Evolutionary conservation across 2,888 invertebrate species (phyloP).

Genomic region (Hyalella azteca): DNA sequence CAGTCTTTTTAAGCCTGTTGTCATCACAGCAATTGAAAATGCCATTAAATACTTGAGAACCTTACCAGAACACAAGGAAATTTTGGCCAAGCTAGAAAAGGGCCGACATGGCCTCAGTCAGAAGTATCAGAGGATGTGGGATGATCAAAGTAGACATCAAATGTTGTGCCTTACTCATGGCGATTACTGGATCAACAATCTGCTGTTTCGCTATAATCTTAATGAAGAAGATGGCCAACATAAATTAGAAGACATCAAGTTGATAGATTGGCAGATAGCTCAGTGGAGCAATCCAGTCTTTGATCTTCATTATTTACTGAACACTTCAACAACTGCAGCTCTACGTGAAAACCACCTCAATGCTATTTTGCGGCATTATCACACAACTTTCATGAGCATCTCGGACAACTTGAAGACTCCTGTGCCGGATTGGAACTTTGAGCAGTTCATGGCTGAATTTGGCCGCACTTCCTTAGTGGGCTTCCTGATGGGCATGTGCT

Average conservation of each 20-base stretch:
- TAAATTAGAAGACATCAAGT: conserved; percentile 42
- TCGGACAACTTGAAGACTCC: conserved; percentile 48
- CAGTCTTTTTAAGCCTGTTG: conserved; percentile 43
- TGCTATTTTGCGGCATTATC: conserved; percentile 51
- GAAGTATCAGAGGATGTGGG: conserved; percentile 56
- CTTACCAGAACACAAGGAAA: conserved; percentile 50
- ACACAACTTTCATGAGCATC: conserved; percentile 49
- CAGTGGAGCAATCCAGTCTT: conserved; percentile 56
- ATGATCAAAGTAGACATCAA: conserved; percentile 51
- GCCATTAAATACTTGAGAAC: conserved; percentile 49
- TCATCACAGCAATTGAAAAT: conserved; percentile 50
- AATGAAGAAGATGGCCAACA: conserved; percentile 22
- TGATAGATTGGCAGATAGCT: conserved; percentile 57
- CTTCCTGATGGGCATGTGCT: conserved; percentile 55
- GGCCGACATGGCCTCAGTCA: conserved; percentile 46
- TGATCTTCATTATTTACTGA: conserved; percentile 53
- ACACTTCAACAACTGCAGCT: conserved; percentile 52
- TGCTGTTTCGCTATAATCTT: conserved; percentile 44
- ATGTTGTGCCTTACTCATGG: conserved; percentile 56
- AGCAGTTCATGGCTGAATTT: conserved; percentile 56
- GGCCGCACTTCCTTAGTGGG: conserved; percentile 53
- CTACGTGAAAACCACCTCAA: conserved; percentile 48
- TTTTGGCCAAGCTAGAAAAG: conserved; percentile 52
- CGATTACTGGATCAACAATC: conserved; percentile 57
- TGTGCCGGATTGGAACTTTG: conserved; percentile 52